phyloP scores from a whole-genome alignment of 2,113 vertebrate genomes.

The Sphyrna mokarran region DNA sequence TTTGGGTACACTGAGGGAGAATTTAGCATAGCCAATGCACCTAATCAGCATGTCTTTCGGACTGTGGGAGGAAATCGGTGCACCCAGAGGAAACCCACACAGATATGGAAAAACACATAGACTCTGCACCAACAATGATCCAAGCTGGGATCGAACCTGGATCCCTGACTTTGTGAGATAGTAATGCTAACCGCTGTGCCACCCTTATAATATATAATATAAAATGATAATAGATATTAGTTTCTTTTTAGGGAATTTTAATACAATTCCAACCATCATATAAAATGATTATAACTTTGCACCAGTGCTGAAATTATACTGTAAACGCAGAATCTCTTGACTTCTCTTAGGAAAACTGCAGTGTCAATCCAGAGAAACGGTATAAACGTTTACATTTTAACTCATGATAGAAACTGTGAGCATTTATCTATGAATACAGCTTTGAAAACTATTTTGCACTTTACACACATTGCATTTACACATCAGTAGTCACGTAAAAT shows the following conservation, averaged over 20 bases:
- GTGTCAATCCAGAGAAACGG: neutral
- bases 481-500: neutral
- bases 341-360: neutral
- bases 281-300: neutral
- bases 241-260: neutral
- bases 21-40: too few species aligned
- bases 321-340: neutral
- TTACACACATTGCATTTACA: neutral
- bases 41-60: too few species aligned
- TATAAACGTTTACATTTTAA: neutral
- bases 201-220: too few species aligned
- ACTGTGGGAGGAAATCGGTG: too few species aligned
- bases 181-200: too few species aligned
- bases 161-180: too few species aligned
- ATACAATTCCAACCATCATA: neutral
- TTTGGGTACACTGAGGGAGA: too few species aligned
- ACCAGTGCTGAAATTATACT: neutral
- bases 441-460: neutral
- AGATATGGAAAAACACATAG: too few species aligned
- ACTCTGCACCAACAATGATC: too few species aligned
- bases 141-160: too few species aligned
- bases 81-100: too few species aligned
- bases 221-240: neutral
- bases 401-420: neutral
- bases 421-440: neutral